Evolutionary conservation across 2,113 vertebrate genomes (phyloP), one percentile per base, ranked within the genome.

Genomic region (Ceyx melanurus): DNA sequence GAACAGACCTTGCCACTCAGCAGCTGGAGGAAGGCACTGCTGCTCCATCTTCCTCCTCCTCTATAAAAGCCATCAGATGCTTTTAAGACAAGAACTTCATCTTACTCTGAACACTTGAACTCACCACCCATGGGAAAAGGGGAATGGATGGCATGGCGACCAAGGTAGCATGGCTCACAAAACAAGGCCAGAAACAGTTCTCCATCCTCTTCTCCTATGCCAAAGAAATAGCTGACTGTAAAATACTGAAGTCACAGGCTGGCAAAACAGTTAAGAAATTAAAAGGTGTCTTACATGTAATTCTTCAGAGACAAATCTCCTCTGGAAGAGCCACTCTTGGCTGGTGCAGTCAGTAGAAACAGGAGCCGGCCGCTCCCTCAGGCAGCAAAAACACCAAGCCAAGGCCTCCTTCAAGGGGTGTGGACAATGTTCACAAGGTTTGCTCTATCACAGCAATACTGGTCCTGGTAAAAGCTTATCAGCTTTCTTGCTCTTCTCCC

Each of bases 131-230:
- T 12, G 15, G 23, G 31, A 67, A 67, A 46, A 26, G 33, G 91
- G 2, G 28, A 78, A 71, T 11, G 13, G 10, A 66, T 46, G 14
- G 10, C 18, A 35, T 12, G 11, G 40, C 53, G 13, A 65, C 4
- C 35, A 33, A 51, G 26, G 64, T 6, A 28, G 43, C 0, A 0
- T 3, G 7, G 31, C 4, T 66, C 9, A 10, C 70, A 45, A 28
- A 88, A 61, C 31, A 61, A 60, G 20, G 22, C 8, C 14, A 31
- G 68, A 64, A n/a, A 2, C 0, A 35, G 53, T 28, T 78, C 57
- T 5, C 4, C 5, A 4, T 18, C 22, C 35, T 56, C 37, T 37
- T 50, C n/a, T 25, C 25, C 23, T 50, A 4, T 22, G 21, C 5
- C 45, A 81, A 75, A 54, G 15, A 56, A 81, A 48, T 20, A 51